Conservation (phyloP, 2,797 vertebrate species). For the Morus bassanus region DNA sequence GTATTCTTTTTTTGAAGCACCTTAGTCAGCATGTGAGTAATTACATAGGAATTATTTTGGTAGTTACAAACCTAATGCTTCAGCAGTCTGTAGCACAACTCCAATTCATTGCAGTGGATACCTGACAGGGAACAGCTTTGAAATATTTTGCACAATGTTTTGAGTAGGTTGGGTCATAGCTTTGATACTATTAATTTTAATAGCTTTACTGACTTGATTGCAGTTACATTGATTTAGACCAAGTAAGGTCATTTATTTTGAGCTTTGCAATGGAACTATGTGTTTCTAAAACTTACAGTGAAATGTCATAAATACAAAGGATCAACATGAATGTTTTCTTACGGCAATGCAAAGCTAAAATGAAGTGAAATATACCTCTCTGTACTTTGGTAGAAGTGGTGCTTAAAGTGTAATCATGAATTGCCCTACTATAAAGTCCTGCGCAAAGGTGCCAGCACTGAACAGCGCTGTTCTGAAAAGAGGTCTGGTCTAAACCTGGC, state of each 20-base stretch:
- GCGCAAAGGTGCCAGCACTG: neutral
- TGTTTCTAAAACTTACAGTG: neutral
- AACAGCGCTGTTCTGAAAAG: neutral
- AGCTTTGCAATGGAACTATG: neutral
- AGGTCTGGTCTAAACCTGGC: neutral
- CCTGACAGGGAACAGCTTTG: neutral
- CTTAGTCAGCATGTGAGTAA: neutral
- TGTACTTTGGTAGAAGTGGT: neutral
- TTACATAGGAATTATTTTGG: neutral
- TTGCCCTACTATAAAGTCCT: neutral
- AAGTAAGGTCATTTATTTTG: neutral
- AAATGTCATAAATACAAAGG: neutral
- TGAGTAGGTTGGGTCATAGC: neutral
- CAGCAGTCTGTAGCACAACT: neutral
- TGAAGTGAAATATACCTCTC: neutral
- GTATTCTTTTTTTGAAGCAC: neutral
- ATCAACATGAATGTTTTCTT: neutral
- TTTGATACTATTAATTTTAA: constrained; percentile 12
- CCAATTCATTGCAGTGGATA: neutral
- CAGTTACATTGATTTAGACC: constrained; percentile 17
- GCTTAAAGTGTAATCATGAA: neutral
- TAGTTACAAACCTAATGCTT: neutral
- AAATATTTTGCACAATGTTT: neutral
- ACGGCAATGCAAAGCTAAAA: neutral
- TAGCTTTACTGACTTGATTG: constrained; percentile 12